Evolutionary conservation across 1,140 invertebrate genomes (phyloP), one percentile per base, ranked within the genome.

Genomic region (Eriocheir sinensis): DNA sequence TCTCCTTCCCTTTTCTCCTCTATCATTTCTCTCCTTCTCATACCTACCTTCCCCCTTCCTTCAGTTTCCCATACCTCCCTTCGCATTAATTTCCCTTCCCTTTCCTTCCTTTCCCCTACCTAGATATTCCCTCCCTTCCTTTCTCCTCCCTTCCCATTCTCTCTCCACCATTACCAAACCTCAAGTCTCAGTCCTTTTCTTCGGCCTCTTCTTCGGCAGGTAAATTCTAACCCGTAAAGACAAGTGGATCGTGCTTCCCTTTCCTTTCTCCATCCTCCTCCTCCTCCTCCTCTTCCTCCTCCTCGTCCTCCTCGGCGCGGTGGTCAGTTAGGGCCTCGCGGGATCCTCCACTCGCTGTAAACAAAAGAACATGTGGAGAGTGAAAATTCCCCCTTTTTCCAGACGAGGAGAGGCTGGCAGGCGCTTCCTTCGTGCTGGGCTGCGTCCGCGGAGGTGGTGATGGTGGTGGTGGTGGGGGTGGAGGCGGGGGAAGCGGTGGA

Each of bases 261-360:
- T 34, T 85, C 81, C 81, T 85, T n/a, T n/a, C 81, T 34, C 36
- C 81, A 30, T 85, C 81, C 81, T 85, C 81, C 81, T 85, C 81
- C 34, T 34, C 81, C 81, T 85, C 81, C 34, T 85, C 81, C 81
- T 85, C 81, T 21, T 34, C 81, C 32, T 85, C 81, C 79, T 81
- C 79, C 79, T 81, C 79, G 4, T 81, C 79, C 79, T 81, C 79
- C 79, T n/a, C 15, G 3, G 3, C 21, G 12, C n/a, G 60, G 60
- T 72, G 60, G 60, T 72, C 60, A 72, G 60, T 72, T 8, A n/a
- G 60, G n/a, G 60, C 60, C 60, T 85, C 81, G 27, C 38, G 81
- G 81, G 38, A 85, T 36, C 15, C 81, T 36, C 30, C 17, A 30
- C 34, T 85, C 81, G 34, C 81, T 85, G 60, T 72, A 72, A 72